Evolutionary conservation across 1,140 invertebrate genomes (phyloP).

Genomic region (Phortica variegata): DNA sequence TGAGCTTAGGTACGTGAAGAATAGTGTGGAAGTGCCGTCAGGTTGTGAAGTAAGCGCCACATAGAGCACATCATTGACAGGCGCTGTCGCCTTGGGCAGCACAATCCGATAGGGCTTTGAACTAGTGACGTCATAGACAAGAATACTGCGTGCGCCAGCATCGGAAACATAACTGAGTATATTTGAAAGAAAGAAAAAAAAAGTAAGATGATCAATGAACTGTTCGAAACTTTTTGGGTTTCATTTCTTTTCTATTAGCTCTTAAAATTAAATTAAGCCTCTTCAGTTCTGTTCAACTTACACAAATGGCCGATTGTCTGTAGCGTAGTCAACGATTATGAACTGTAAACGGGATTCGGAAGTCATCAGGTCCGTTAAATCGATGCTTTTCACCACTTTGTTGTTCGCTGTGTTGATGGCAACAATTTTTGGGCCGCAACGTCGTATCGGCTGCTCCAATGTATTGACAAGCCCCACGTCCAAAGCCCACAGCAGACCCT

Average conservation of each 20-base stretch:
- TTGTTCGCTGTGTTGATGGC: constrained; percentile 63
- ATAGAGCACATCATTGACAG: constrained; percentile 62
- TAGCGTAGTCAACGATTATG: constrained; percentile 60
- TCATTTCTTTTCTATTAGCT: too few species aligned
- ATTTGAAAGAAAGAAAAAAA: too few species aligned
- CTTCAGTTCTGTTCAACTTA: constrained; percentile 41
- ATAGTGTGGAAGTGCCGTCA: constrained; percentile 59
- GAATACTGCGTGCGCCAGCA: constrained; percentile 62
- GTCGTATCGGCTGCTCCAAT: constrained; percentile 63
- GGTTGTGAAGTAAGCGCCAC: constrained; percentile 59
- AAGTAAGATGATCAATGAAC: too few species aligned
- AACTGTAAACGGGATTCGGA: constrained; percentile 65
- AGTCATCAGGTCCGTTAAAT: constrained; percentile 60
- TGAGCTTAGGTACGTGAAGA: constrained; percentile 64
- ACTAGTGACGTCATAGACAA: constrained; percentile 62
- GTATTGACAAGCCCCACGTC: constrained; percentile 69
- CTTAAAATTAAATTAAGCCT: too few species aligned
- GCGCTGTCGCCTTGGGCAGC: constrained; percentile 59
- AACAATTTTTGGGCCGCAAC: constrained; percentile 68
- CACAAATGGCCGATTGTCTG: constrained; percentile 51
- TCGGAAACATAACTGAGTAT: constrained; percentile 61
- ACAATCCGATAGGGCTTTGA: constrained; percentile 61
- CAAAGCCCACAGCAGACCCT: constrained; percentile 69
- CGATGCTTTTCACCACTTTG: constrained; percentile 64
- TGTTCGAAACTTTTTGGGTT: too few species aligned